Evolutionary conservation across 1,140 invertebrate genomes (phyloP), one percentile per base, ranked within the genome.

Genomic region (Pseudomyrmex concolor): DNA sequence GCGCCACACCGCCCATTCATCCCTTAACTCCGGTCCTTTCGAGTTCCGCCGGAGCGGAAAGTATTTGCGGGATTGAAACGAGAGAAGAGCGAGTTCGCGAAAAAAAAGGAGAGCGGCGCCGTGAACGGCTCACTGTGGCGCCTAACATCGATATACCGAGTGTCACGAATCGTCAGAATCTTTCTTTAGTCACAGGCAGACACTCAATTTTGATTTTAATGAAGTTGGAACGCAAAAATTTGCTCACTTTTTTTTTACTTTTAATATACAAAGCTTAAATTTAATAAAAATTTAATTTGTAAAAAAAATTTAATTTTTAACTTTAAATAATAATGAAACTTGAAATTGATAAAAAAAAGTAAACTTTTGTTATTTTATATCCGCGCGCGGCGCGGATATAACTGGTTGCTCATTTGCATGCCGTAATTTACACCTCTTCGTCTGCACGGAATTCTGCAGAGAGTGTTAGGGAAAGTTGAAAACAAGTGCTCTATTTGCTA

Each of bases 1-100:
- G 73, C 67, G 66, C 43, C 54, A 76, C 82, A 45, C 57, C 83
- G 60, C 63, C 62, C 66, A 76, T 80, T 86, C 57, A 70, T 63
- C 71, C 73, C 48, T 55, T 59, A n/a, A 48, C 64, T 54, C 15
- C 10, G 4, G 22, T 77, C 25, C 78, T 71, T 86, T 64, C 81
- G 54, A 60, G 45, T 59, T 55, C 1, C 15, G 51, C 9, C 48
- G 25, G n/a, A 55, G 57, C 66, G 84, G 66, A 86, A 86, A 86
- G 64, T 83, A 83, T 86, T 86, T 86, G 81, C 82, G 51, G 85
- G 82, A 86, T 86, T 76, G 78, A 86, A 86, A 86, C 45, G 54
- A 34, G 34, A 34, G 34, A 0, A 34, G 34, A 76, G 25, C 60
- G 25, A 74, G 15, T 10, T 17, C 57, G 22, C 54, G 54, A 70